Conservation (phyloP, 1,140 invertebrate genomes). For the Ceratina japonica region DNA sequence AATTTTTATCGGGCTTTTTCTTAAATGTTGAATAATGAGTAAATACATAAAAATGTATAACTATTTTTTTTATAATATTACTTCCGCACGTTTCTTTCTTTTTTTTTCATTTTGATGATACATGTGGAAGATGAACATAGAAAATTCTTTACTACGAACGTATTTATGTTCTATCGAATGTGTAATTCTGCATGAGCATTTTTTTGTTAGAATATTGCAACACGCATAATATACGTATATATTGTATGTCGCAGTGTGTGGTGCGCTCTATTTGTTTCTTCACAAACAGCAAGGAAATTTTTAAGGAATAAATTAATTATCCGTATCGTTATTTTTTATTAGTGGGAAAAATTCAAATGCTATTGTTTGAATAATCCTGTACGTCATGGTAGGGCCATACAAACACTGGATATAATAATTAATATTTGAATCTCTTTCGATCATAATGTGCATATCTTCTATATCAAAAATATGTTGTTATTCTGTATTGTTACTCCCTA, state of each 20-base stretch:
- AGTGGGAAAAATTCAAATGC: constrained; percentile 16
- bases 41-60: constrained; percentile 33
- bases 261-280: constrained; percentile 33
- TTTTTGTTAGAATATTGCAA: constrained; percentile 36
- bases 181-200: constrained; percentile 28
- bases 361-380: constrained; percentile 33
- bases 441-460: constrained; percentile 64
- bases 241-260: constrained; percentile 31
- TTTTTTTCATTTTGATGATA: constrained; percentile 30
- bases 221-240: constrained; percentile 18
- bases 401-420: constrained; percentile 49
- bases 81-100: constrained; percentile 20
- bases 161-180: constrained; percentile 36
- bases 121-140: constrained; percentile 32
- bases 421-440: constrained; percentile 50
- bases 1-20: constrained; percentile 11
- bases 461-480: constrained; percentile 74
- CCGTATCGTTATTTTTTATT: neutral
- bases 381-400: constrained; percentile 42
- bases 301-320: constrained; percentile 18
- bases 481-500: constrained; percentile 67
- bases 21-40: constrained; percentile 20
- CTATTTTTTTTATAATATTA: constrained; percentile 27
- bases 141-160: constrained; percentile 22
- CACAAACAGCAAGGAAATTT: constrained; percentile 17